Evolutionary conservation across 35 echinoderm and acorn worm genomes (phyloP).

Genomic region (Lytechinus variegatus): DNA sequence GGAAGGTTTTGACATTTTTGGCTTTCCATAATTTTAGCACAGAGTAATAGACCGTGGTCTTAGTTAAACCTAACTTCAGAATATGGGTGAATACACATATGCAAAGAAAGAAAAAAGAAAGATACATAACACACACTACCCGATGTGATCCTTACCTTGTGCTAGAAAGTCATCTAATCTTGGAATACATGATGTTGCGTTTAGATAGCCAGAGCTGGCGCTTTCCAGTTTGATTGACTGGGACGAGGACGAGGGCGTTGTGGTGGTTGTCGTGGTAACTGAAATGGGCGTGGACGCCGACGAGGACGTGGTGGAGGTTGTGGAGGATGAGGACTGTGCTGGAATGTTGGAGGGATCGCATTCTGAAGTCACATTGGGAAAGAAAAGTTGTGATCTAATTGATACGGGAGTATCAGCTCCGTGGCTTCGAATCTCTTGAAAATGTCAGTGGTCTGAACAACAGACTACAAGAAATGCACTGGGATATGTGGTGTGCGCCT

Average conservation of each 20-base stretch:
- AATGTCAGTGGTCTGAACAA: too few species aligned
- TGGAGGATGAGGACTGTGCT: background rate
- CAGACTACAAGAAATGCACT: too few species aligned
- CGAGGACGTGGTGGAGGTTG: background rate
- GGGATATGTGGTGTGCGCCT: too few species aligned
- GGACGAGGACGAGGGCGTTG: conserved; percentile 28
- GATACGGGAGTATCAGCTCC: too few species aligned
- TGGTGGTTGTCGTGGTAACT: conserved; percentile 1
- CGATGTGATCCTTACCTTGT: conserved; percentile 46
- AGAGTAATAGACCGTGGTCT: too few species aligned
- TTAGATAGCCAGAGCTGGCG: conserved; percentile 52
- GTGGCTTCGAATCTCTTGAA: too few species aligned
- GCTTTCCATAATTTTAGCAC: too few species aligned
- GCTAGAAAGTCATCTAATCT: conserved; percentile 71
- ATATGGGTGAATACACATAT: too few species aligned
- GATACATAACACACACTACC: too few species aligned
- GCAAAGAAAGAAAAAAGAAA: too few species aligned
- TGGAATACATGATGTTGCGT: conserved; percentile 68
- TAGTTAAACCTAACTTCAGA: too few species aligned
- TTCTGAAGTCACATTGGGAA: conserved; percentile 29
- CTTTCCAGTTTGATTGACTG: conserved; percentile 62
- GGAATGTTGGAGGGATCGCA: conserved; percentile 50
- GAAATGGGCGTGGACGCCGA: conserved; percentile 3
- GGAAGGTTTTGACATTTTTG: too few species aligned
- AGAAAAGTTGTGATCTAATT: background rate